phyloP scores from a whole-genome alignment of 1,140 invertebrate species.

The Odontomachus brunneus region DNA sequence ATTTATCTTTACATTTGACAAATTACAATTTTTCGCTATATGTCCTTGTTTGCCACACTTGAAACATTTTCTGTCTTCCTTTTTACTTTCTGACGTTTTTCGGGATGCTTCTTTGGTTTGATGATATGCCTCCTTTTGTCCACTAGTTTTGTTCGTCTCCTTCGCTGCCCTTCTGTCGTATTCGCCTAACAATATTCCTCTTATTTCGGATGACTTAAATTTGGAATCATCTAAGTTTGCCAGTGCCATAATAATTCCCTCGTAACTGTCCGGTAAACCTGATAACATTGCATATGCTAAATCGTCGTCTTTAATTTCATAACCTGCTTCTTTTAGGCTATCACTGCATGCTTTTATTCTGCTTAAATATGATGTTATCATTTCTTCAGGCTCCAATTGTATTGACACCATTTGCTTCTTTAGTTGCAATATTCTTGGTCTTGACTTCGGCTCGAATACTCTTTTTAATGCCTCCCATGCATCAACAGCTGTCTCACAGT shows the following conservation, averaged over 20 bases:
- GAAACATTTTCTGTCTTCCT: too few species aligned
- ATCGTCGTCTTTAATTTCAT: slow-evolving; percentile 32
- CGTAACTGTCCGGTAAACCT: slow-evolving; percentile 26
- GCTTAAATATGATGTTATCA: slow-evolving; percentile 14
- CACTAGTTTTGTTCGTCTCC: not conserved
- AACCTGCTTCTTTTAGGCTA: slow-evolving; percentile 33
- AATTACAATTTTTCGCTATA: too few species aligned
- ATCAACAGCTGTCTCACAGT: not conserved
- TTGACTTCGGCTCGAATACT: not conserved
- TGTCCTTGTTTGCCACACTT: too few species aligned
- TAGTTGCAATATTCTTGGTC: slow-evolving; percentile 5
- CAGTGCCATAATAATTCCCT: slow-evolving; percentile 21
- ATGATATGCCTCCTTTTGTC: too few species aligned
- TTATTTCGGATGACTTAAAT: slow-evolving; percentile 41
- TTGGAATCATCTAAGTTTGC: slow-evolving; percentile 32
- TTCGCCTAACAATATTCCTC: slow-evolving; percentile 26
- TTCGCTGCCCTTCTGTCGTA: slow-evolving; percentile 21
- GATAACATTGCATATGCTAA: slow-evolving; percentile 27
- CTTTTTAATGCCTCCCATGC: not conserved
- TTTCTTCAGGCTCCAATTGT: slow-evolving; percentile 20
- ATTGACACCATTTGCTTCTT: slow-evolving; percentile 9
- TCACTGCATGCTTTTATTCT: not conserved
- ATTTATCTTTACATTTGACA: too few species aligned
- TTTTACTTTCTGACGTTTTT: too few species aligned
- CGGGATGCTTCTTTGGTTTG: not conserved